phyloP scores from a whole-genome alignment of 2,113 vertebrate genomes.

The Oryzias woworae region DNA sequence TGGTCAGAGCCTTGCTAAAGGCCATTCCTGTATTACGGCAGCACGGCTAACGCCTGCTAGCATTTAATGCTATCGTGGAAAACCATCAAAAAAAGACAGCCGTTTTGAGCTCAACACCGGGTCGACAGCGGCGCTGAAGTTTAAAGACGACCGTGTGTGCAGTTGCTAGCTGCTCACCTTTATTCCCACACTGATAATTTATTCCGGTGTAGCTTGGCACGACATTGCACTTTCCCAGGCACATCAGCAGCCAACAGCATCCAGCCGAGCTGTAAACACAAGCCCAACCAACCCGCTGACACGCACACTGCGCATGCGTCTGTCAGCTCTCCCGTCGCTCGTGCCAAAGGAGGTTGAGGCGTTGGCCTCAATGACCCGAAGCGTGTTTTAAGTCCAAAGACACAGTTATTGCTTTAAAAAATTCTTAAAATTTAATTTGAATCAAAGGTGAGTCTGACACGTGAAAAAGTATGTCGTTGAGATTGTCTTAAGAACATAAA shows the following conservation, averaged over 20 bases:
- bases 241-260: constrained; percentile 67
- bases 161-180: constrained; percentile 60
- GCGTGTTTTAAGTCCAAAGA: too few species aligned
- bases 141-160: neutral
- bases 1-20: constrained; percentile 35
- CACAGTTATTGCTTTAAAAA: too few species aligned
- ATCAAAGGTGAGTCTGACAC: too few species aligned
- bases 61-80: constrained; percentile 14
- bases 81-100: constrained; percentile 17
- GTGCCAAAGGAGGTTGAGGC: constrained; percentile 13
- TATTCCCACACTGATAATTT: constrained; percentile 51
- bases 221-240: constrained; percentile 67
- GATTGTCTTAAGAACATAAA: too few species aligned
- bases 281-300: constrained; percentile 62
- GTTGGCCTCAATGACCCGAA: constrained; percentile 4
- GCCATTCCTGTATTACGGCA: constrained; percentile 47
- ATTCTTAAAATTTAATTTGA: too few species aligned
- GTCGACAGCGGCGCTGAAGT: constrained; percentile 1
- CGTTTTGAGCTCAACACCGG: neutral
- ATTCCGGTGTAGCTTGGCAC: constrained; percentile 59
- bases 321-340: constrained; percentile 17
- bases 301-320: constrained; percentile 70
- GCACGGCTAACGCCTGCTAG: constrained; percentile 54
- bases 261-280: constrained; percentile 80
- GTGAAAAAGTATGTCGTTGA: too few species aligned